These are phyloP conservation scores for Percopsis transmontana DNA, from an alignment of 2,113 vertebrate genomes.

Conservation along the genomic window DNA sequence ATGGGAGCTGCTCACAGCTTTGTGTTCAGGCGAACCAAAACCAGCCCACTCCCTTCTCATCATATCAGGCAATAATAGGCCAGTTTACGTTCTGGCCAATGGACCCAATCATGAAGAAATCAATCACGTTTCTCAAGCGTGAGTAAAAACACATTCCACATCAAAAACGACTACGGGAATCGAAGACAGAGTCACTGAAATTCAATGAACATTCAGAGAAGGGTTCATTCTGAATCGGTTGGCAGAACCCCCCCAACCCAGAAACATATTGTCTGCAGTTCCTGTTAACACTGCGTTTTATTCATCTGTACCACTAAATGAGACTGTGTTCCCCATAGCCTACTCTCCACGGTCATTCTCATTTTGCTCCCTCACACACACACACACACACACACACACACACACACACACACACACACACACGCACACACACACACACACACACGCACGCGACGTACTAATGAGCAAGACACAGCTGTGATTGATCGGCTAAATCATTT, in stretches of 20 bases:
- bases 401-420: neutral
- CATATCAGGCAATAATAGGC: constrained; percentile 43
- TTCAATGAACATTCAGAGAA: constrained; percentile 14
- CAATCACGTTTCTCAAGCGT: constrained; percentile 30
- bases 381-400: constrained; percentile 11
- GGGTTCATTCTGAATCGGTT: constrained; percentile 3
- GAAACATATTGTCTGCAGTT: constrained; percentile 24
- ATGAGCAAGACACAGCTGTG: constrained; percentile 53
- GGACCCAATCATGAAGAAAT: constrained; percentile 32
- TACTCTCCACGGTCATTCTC: constrained; percentile 24
- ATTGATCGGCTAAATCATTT: constrained; percentile 79
- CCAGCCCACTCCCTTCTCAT: constrained; percentile 36
- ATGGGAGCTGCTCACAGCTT: constrained; percentile 34
- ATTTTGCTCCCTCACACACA: constrained; percentile 44
- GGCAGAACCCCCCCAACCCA: constrained; percentile 15
- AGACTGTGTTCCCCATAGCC: constrained; percentile 49
- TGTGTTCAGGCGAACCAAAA: constrained; percentile 57
- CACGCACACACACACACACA: neutral
- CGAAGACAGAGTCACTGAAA: neutral
- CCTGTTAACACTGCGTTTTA: constrained; percentile 49
- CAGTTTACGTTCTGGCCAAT: constrained; percentile 30
- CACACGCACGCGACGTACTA: constrained; percentile 44
- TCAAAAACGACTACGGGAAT: constrained; percentile 1
- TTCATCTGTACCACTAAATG: constrained; percentile 47
- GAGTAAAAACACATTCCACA: neutral